Base-by-base conservation (phyloP, 2,888 invertebrate species). In the Plebejus melissa region DNA sequence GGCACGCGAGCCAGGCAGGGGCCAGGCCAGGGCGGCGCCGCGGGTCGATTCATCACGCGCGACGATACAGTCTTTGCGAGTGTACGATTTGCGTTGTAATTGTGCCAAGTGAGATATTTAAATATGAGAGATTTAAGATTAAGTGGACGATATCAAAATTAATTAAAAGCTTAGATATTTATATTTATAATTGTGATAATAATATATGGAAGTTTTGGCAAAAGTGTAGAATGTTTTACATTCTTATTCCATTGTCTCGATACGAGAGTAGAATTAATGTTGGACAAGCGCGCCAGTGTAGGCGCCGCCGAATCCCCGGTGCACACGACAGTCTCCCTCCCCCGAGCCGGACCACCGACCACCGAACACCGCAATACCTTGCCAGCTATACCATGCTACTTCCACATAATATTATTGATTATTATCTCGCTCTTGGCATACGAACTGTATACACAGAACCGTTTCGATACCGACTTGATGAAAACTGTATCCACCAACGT, bases 91-190 rank as follows among this genome's bases (percentile, higher is more conserved):
- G 88, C 88, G 89, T 91, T 90, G 87, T 87, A 87, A 88, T 90
- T 91, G 93, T 93, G 93, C 93, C 93, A 92, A 93, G 91, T 91
- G 91, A 91, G 90, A 90, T 93, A 88, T 90, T 90, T 90, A 87
- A 89, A 82, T 89, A 88, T 88, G 90, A 89, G 88, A 90, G 86
- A 87, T 90, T 65, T 92, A 93, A 93, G 91, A 88, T 91, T 91
- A 93, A 93, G 91, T 93, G 92, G 88, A 90, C 87, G 86, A 90
- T 91, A 90, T 92, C 91, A 91, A 92, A 93, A 91, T 93, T 91
- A 87, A 89, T 86, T 84, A 87, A 87, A 90, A 87, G 85, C 87
- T 90, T 89, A 90, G 88, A 88, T 90, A 87, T 91, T 91, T 91
- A 90, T 91, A 90, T 90, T 89, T 90, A 88, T 91, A 87, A 90